These are phyloP conservation scores for Corythucha ciliata DNA, from an alignment of 2,888 invertebrate species.

Conservation along the genomic window DNA sequence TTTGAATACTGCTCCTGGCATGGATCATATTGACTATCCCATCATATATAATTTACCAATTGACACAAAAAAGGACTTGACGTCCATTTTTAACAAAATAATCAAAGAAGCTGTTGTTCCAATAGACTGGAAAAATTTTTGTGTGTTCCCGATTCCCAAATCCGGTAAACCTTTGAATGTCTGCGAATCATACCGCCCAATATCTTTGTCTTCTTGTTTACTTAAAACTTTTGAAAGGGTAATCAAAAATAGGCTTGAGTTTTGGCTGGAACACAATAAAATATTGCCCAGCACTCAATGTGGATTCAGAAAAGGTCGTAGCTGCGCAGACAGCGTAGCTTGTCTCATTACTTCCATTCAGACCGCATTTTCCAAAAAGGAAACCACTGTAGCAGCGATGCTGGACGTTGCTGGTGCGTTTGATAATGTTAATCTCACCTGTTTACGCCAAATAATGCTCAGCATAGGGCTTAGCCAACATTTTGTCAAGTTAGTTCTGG, in stretches of 20 bases:
- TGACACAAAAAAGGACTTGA: no score
- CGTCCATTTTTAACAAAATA: no score
- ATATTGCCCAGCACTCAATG: conserved; percentile 16
- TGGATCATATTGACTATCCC: conserved; percentile 20
- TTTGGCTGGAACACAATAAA: conserved; percentile 24
- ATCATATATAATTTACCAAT: conserved; percentile 17
- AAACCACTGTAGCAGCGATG: conserved; percentile 15
- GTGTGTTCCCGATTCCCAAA: conserved; percentile 21
- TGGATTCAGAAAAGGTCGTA: conserved; percentile 20
- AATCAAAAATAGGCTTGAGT: no score
- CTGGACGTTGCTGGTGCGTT: conserved; percentile 22
- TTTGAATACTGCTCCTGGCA: conserved; percentile 21
- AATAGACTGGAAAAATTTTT: conserved; percentile 13
- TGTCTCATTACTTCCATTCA: conserved; percentile 11
- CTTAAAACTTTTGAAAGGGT: conserved; percentile 25
- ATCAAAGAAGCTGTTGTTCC: neutral
- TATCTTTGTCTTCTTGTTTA: conserved; percentile 21
- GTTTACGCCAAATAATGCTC: conserved; percentile 9
- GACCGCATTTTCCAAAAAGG: conserved; percentile 9
- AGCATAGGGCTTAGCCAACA: neutral
- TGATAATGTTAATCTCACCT: conserved; percentile 20
- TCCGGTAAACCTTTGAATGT: conserved; percentile 17
- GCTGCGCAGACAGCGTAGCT: conserved; percentile 18
- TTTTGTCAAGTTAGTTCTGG: neutral
- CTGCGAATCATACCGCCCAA: conserved; percentile 23